Conservation (phyloP, 2,113 vertebrate species). For the Alethe castanea region DNA sequence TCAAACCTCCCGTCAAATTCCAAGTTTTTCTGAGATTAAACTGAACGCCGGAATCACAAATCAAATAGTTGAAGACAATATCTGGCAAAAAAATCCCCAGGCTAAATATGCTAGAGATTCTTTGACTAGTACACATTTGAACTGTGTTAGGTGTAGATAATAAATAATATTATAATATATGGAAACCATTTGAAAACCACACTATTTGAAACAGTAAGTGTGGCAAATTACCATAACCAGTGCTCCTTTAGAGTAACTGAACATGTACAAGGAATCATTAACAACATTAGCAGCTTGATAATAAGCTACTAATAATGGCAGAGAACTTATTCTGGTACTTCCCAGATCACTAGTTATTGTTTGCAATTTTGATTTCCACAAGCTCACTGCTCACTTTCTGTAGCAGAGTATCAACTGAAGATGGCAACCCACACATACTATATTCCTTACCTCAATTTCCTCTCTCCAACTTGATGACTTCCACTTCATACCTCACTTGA, state of each 20-base stretch:
- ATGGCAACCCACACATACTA: rapidly evolving
- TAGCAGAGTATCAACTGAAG: background rate
- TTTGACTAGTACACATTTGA: background rate
- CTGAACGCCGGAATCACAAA: background rate
- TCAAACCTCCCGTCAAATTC: background rate
- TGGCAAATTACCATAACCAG: background rate
- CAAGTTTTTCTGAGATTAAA: background rate
- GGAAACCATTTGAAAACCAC: background rate
- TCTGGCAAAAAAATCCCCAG: background rate
- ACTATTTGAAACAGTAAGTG: background rate
- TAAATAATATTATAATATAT: background rate
- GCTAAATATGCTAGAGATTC: background rate
- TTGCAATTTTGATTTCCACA: background rate
- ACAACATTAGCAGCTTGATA: background rate
- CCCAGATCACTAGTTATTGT: background rate
- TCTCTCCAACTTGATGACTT: background rate
- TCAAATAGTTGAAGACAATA: background rate
- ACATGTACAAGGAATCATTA: background rate
- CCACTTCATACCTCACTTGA: background rate
- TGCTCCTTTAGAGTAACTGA: background rate
- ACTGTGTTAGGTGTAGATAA: background rate
- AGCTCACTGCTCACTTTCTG: background rate
- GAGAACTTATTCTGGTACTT: background rate
- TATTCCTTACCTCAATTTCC: background rate
- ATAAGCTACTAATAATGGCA: background rate